These are phyloP conservation scores for Lota lota DNA, from an alignment of 2,113 vertebrate species.

Conservation along the genomic window DNA sequence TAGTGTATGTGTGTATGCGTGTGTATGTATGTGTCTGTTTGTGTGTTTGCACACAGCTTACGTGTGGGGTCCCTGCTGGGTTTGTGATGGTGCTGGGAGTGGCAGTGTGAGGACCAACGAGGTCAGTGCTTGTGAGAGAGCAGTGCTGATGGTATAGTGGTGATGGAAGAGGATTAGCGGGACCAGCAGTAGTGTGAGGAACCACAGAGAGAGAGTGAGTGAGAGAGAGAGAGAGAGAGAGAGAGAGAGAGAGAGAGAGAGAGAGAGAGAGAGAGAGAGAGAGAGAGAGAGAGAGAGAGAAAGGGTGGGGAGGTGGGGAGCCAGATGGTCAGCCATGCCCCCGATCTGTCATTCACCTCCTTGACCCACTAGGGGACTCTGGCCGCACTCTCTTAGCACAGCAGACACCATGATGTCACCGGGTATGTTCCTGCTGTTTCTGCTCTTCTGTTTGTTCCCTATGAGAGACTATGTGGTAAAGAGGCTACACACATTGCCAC, in stretches of 20 bases:
- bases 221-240: slow-evolving; percentile 28
- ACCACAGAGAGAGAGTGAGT: neutral
- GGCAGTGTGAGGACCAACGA: too few species aligned
- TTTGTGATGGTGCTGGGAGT: too few species aligned
- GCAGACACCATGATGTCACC: slow-evolving; percentile 39
- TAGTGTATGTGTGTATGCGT: neutral
- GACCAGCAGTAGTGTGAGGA: too few species aligned
- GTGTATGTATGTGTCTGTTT: too few species aligned
- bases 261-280: slow-evolving; percentile 50
- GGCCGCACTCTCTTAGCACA: slow-evolving; percentile 23
- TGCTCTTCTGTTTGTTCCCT: neutral
- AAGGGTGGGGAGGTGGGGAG: slow-evolving; percentile 43
- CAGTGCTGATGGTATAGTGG: too few species aligned
- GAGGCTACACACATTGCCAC: too few species aligned
- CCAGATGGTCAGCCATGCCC: slow-evolving; percentile 60
- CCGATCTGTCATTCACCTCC: slow-evolving; percentile 64
- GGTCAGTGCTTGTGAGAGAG: too few species aligned
- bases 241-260: slow-evolving; percentile 13
- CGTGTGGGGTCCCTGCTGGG: too few species aligned
- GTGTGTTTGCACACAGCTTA: too few species aligned
- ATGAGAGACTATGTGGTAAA: too few species aligned
- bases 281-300: slow-evolving; percentile 45
- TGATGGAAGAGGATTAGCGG: too few species aligned
- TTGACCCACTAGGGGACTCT: slow-evolving; percentile 33
- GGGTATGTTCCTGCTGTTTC: neutral